phyloP scores from a whole-genome alignment of 2,797 vertebrate genomes.

The Hemitrygon akajei region DNA sequence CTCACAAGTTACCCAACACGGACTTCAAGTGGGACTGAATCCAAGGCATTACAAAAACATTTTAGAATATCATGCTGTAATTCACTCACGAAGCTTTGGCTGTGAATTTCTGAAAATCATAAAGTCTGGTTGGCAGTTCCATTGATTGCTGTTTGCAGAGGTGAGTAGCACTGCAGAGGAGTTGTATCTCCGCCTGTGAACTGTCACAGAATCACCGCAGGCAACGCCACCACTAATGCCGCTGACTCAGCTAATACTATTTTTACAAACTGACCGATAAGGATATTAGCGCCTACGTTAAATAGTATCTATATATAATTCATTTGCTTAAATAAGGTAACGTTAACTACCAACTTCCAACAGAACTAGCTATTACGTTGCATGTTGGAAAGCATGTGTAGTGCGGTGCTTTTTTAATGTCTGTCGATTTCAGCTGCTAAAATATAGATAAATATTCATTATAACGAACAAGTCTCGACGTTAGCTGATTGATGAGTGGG shows the following conservation, averaged over 20 bases:
- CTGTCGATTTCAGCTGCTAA: not conserved
- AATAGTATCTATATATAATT: constrained; percentile 9
- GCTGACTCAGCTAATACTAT: constrained; percentile 9
- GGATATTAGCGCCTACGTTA: not conserved
- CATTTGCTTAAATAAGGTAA: constrained; percentile 11
- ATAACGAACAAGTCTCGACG: not conserved
- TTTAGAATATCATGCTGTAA: not conserved
- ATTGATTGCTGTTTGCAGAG: constrained; percentile 6
- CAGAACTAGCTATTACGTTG: not conserved
- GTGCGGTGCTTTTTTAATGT: too few relatives aligned
- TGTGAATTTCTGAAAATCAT: not conserved
- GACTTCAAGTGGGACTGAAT: not conserved
- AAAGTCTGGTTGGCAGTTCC: not conserved
- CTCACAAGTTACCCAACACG: not conserved
- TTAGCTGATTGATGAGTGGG: not conserved
- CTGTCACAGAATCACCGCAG: constrained; percentile 19
- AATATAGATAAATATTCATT: not conserved
- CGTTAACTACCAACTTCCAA: constrained; percentile 1
- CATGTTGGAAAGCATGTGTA: not conserved
- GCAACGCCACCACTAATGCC: not conserved
- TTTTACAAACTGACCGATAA: not conserved
- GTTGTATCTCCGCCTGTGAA: not conserved
- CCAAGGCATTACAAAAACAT: not conserved
- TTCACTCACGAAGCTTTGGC: not conserved
- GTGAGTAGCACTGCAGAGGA: not conserved